A percentile compares a stretch with the other conserved stretches of the same genome.
These are phyloP conservation scores for Clarias laeviceps DNA, from an alignment of 2,797 vertebrate species.

Conservation along the genomic window DNA sequence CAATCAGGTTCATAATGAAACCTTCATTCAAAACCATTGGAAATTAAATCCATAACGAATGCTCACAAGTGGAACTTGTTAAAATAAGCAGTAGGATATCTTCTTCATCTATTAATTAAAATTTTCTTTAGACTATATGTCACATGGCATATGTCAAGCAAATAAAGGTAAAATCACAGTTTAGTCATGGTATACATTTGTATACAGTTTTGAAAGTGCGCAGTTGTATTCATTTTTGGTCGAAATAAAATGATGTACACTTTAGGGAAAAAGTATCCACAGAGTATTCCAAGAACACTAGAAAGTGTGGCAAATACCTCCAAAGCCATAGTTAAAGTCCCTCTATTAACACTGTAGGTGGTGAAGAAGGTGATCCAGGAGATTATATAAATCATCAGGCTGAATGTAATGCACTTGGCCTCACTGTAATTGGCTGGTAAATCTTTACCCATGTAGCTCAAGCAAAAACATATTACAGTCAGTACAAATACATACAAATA, in stretches of 20 bases:
- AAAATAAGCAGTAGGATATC: conserved; percentile 3
- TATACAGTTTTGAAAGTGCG: conserved; percentile 84
- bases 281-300: conserved; percentile 77
- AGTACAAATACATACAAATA: conserved; percentile 68
- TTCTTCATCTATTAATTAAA: conserved; percentile 33
- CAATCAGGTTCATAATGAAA: conserved; percentile 39
- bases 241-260: conserved; percentile 79
- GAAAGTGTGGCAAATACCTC: conserved; percentile 72
- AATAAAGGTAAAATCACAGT: conserved; percentile 56
- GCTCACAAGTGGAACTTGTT: background rate
- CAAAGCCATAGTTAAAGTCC: conserved; percentile 70
- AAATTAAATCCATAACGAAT: conserved; percentile 41
- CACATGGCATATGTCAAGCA: conserved; percentile 42
- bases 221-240: conserved; percentile 77
- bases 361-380: conserved; percentile 82
- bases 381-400: conserved; percentile 80
- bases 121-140: conserved; percentile 19
- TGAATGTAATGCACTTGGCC: conserved; percentile 83
- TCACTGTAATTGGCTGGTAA: conserved; percentile 87
- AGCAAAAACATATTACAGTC: conserved; percentile 76
- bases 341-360: conserved; percentile 74
- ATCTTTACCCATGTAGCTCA: conserved; percentile 85
- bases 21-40: background rate
- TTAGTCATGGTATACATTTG: conserved; percentile 85
- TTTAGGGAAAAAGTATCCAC: conserved; percentile 84